A percentile compares a stretch with the other conserved stretches of the same genome.
Evolutionary conservation across 1,140 invertebrate species (phyloP).

Genomic region (Lanistes nyassanus): DNA sequence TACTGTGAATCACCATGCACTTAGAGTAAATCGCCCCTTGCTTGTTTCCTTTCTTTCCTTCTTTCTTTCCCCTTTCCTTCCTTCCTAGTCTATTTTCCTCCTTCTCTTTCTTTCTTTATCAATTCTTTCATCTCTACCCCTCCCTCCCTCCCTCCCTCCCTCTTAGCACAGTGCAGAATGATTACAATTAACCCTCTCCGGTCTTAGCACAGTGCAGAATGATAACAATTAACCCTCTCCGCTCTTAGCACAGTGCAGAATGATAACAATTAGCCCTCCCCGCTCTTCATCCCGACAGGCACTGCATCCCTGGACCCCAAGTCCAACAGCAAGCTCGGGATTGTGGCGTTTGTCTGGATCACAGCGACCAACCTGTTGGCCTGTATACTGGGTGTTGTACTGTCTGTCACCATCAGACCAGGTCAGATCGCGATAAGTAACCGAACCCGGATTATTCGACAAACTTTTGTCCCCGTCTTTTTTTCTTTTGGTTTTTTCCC

Average conservation of each 20-base stretch:
- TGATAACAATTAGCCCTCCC: no score
- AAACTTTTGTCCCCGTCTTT: conserved; percentile 1
- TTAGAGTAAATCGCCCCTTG: no score
- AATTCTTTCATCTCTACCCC: not conserved
- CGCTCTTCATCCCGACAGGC: no score
- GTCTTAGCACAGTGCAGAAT: no score
- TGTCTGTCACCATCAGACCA: conserved; percentile 86
- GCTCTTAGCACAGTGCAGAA: no score
- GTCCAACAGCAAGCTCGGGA: conserved; percentile 51
- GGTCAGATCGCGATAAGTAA: conserved; percentile 67
- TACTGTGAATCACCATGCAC: no score
- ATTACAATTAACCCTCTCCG: no score
- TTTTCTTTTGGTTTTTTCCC: not conserved
- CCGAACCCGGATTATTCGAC: no score
- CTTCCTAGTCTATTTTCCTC: not conserved
- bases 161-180: not conserved
- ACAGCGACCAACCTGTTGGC: conserved; percentile 18
- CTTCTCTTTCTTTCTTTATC: not conserved
- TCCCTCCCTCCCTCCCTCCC: not conserved
- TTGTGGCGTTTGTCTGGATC: conserved; percentile 42
- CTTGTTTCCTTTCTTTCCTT: not conserved
- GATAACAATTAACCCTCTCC: no score
- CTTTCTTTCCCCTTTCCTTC: not conserved
- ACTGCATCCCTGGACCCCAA: conserved; percentile 42
- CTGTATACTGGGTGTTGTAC: conserved; percentile 74